Conservation (phyloP, 2,113 vertebrate species). For the Ornithorhynchus anatinus region DNA sequence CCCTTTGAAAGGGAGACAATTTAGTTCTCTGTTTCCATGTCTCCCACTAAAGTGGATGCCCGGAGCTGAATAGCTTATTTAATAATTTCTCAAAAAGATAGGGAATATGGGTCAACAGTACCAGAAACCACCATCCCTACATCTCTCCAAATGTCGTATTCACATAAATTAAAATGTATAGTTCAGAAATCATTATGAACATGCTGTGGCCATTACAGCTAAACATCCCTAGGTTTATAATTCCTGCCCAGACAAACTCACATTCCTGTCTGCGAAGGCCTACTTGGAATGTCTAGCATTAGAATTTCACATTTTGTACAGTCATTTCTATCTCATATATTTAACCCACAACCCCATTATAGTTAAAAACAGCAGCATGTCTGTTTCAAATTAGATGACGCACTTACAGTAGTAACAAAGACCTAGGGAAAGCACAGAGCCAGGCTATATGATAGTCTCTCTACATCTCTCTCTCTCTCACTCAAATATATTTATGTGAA, state of each 20-base stretch:
- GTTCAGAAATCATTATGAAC: slow-evolving; percentile 24
- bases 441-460: neutral
- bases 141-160: neutral
- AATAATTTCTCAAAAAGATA: no score
- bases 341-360: slow-evolving; percentile 64
- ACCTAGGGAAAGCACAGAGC: slow-evolving; percentile 29
- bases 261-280: slow-evolving; percentile 78
- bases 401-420: slow-evolving; percentile 64
- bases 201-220: slow-evolving; percentile 57
- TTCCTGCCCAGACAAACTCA: slow-evolving; percentile 75
- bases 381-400: slow-evolving; percentile 76
- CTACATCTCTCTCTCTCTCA: neutral
- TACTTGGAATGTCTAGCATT: slow-evolving; percentile 78
- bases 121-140: neutral
- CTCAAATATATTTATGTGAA: neutral
- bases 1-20: no score
- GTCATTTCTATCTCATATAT: slow-evolving; percentile 70
- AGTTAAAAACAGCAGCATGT: slow-evolving; percentile 64
- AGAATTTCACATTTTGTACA: slow-evolving; percentile 69
- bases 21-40: no score
- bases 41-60: no score
- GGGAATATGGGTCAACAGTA: no score
- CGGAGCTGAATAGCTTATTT: no score
- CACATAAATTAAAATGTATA: slow-evolving; percentile 1
- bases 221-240: slow-evolving; percentile 63